A percentile compares a stretch with the other conserved stretches of the same genome.
phyloP scores from a whole-genome alignment of 2,113 vertebrate species.

The Galbula dea region DNA sequence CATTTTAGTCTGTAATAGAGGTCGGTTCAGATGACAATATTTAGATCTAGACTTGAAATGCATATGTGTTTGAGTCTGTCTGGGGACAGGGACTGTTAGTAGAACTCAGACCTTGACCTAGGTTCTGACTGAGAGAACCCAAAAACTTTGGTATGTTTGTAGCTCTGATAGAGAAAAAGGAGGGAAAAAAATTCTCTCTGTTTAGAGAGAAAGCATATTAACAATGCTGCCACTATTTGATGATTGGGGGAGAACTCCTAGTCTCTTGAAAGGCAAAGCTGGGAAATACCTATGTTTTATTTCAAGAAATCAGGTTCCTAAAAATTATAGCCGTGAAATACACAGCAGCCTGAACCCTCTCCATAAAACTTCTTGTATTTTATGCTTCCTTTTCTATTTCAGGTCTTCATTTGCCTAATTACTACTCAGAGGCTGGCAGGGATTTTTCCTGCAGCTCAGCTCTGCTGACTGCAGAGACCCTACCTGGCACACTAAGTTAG shows the following conservation, averaged over 20 bases:
- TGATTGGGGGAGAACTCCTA: neutral
- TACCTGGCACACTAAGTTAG: conserved; percentile 73
- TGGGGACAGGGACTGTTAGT: neutral
- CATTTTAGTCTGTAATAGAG: neutral
- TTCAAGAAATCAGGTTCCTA: neutral
- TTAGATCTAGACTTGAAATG: neutral
- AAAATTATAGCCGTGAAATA: neutral
- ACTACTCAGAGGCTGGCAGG: conserved; percentile 66
- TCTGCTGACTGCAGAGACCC: conserved; percentile 83
- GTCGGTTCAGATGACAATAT: neutral
- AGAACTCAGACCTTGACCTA: neutral
- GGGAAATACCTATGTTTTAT: neutral
- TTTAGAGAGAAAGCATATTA: neutral
- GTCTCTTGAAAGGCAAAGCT: neutral
- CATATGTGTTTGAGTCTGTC: neutral
- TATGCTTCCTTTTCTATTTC: conserved; percentile 45
- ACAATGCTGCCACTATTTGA: neutral
- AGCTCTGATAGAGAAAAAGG: neutral
- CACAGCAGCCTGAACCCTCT: neutral
- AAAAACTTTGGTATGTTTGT: neutral
- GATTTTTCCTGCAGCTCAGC: conserved; percentile 72
- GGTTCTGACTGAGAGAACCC: neutral
- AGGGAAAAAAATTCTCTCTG: neutral
- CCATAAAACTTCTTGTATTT: neutral
- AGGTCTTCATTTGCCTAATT: conserved; percentile 75